Conservation (phyloP, 2,888 invertebrate species). For the Lasius fuliginosus region DNA sequence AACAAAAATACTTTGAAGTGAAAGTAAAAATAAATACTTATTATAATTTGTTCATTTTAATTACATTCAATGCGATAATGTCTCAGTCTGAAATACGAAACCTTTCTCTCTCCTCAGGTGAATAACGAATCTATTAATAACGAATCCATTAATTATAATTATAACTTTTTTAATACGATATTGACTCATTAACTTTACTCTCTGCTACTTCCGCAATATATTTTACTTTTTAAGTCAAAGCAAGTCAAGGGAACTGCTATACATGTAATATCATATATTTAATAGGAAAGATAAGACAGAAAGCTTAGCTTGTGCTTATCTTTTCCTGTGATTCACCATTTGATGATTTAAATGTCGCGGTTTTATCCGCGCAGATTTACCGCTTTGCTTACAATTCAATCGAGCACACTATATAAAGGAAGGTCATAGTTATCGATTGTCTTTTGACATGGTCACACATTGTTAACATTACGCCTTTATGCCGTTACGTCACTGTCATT, state of each 20-base stretch:
- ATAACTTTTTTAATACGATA: background rate
- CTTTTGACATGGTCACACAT: constrained; percentile 29
- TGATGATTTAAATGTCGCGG: background rate
- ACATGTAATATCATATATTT: constrained; percentile 12
- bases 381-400: background rate
- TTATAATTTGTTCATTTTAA: background rate
- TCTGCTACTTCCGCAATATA: background rate
- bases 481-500: constrained; percentile 46
- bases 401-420: background rate
- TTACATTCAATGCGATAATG: background rate
- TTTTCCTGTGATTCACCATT: background rate
- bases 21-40: background rate
- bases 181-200: constrained; percentile 1
- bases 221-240: constrained; percentile 16
- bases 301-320: constrained; percentile 8
- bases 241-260: background rate
- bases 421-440: constrained; percentile 50
- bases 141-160: background rate
- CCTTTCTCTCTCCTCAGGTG: background rate
- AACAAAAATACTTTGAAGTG: background rate
- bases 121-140: background rate
- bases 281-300: constrained; percentile 13
- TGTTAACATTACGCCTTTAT: constrained; percentile 39
- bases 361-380: background rate
- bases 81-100: background rate